Evolutionary conservation across 1,140 invertebrate genomes (phyloP).

Genomic region (Drosophila truncata): DNA sequence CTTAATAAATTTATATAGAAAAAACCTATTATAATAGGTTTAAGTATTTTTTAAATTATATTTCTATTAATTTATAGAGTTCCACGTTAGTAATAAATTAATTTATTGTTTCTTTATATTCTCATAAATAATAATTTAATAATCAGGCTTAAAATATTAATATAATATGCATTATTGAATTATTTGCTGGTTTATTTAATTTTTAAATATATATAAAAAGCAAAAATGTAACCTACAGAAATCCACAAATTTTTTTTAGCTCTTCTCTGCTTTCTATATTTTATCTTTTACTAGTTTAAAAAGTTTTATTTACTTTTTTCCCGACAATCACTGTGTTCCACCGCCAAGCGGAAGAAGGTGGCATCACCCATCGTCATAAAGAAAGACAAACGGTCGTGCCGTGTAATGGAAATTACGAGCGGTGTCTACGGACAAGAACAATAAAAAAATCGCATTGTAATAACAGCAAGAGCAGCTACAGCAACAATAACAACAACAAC

Average conservation of each 20-base stretch:
- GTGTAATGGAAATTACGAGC: slow-evolving; percentile 76
- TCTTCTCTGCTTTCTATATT: background rate
- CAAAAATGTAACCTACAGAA: background rate
- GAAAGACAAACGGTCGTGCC: slow-evolving; percentile 68
- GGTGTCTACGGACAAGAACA: slow-evolving; percentile 64
- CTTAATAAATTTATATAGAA: too few species aligned
- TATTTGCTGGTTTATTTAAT: background rate
- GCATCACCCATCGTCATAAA: slow-evolving; percentile 56
- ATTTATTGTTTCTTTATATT: too few species aligned
- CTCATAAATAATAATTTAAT: too few species aligned
- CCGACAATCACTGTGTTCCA: slow-evolving; percentile 1
- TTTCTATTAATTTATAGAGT: too few species aligned
- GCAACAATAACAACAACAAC: slow-evolving; percentile 52
- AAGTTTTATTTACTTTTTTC: background rate
- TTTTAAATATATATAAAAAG: background rate
- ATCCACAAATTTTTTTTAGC: background rate
- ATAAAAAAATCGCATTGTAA: slow-evolving; percentile 67
- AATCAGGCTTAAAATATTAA: too few species aligned
- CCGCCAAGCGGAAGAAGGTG: slow-evolving; percentile 50
- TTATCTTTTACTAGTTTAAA: background rate
- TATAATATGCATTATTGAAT: too few species aligned
- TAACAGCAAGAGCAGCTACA: slow-evolving; percentile 56
- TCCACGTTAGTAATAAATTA: too few species aligned
- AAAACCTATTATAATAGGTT: too few species aligned
- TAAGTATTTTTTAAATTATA: too few species aligned